Evolutionary conservation across 2,113 vertebrate genomes (phyloP).

Genomic region (Todiramphus chloris): DNA sequence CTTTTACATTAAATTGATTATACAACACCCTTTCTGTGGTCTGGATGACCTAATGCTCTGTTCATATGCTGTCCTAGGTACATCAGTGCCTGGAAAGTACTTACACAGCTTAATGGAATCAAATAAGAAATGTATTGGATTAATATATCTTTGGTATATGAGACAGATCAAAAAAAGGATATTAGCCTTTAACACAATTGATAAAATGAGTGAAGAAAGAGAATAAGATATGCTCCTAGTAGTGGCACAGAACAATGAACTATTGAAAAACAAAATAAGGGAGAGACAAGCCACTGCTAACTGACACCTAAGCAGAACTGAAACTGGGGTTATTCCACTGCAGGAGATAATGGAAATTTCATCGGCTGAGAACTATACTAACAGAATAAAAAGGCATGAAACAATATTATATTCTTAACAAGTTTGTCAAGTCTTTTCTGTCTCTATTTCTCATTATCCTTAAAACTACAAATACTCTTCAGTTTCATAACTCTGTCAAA

Average conservation of each 20-base stretch:
- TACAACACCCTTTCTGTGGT: background rate
- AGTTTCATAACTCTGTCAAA: background rate
- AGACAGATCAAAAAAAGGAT: background rate
- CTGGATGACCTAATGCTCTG: background rate
- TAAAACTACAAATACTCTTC: background rate
- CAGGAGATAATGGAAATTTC: background rate
- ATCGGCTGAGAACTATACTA: background rate
- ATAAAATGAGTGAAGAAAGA: background rate
- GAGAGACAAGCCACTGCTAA: background rate
- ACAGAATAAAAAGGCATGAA: background rate
- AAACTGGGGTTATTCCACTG: background rate
- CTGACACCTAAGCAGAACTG: background rate
- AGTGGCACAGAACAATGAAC: background rate
- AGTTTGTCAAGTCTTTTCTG: background rate
- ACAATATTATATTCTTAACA: background rate
- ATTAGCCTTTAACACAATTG: background rate
- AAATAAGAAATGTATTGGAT: fast-evolving
- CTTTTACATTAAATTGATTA: background rate
- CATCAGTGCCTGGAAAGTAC: background rate
- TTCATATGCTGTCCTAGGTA: background rate
- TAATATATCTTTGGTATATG: background rate
- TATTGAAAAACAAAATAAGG: background rate
- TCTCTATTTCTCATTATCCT: background rate
- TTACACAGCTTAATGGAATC: background rate
- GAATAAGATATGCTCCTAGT: background rate